Base-by-base conservation (phyloP, 2,113 vertebrate genomes). In the Aptenodytes patagonicus region DNA sequence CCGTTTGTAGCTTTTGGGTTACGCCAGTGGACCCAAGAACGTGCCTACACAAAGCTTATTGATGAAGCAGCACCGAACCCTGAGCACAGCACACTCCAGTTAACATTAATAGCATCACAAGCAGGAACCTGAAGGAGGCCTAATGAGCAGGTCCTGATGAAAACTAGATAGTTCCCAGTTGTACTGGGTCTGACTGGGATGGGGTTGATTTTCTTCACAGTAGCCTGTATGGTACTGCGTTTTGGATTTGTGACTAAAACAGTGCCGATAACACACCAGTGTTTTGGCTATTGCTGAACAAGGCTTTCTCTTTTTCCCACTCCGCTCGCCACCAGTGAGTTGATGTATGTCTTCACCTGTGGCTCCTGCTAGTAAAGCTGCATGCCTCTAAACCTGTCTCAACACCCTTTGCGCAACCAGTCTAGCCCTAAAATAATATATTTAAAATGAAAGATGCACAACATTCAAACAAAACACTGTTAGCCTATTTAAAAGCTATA, bases 71-170 rank as follows among this genome's bases (percentile, higher is more conserved):
- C 40, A 47, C 11, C 29, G n/a, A 16, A 4, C 3, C 38, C 61
- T 7, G 29, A 42, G 40, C 51, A 66, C 25, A 71, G 46, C 47
- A 61, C 1, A 1, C 20, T 26, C 24, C 46, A 66, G 46, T 21
- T 38, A 24, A 38, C 12, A 22, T 1, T 7, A 38, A 47, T 1
- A 83, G 19, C 5, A 1, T 8, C 49, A 46, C 1, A 0, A 77
- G 17, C 44, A 73, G 29, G 0, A n/a, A 69, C n/a, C 29, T 10
- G 25, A 81, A 28, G 28, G 28, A 72, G 22, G 15, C 31, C 32
- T 71, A 19, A 70, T 17, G 14, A 85, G 34, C 20, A 54, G 26
- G 7, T 58, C 6, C 66, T 58, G 19, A 68, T 3, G 47, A 36
- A 58, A 83, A 62, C 0, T 7, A 49, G 7, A 10, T 0, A 26